These are phyloP conservation scores for Nilaparvata lugens DNA, from an alignment of 1,140 invertebrate species.

Conservation along the genomic window DNA sequence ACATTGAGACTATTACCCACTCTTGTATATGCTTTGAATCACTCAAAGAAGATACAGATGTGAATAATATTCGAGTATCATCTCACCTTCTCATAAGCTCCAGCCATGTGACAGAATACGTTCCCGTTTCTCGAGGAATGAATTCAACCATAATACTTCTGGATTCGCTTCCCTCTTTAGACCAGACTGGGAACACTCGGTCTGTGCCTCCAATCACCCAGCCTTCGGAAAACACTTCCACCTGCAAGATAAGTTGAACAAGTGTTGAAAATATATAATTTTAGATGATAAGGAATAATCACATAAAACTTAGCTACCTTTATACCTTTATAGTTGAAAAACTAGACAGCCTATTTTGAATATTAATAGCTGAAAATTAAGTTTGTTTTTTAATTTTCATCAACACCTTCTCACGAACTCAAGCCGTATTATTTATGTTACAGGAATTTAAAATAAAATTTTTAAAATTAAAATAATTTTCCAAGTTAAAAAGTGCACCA, in stretches of 20 bases:
- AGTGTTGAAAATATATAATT: no score
- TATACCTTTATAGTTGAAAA: neutral
- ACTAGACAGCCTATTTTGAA: neutral
- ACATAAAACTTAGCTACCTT: no score
- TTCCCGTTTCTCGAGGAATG: slow-evolving; percentile 57
- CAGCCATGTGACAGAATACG: slow-evolving; percentile 71
- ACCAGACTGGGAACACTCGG: slow-evolving; percentile 36
- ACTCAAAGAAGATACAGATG: no score
- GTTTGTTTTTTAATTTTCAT: neutral
- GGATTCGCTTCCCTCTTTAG: slow-evolving; percentile 44
- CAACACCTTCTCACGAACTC: no score
- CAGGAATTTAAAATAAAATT: no score
- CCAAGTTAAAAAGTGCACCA: no score
- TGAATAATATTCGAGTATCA: neutral
- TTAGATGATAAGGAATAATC: no score
- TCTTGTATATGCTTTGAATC: no score
- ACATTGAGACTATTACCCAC: no score
- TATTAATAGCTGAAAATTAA: neutral
- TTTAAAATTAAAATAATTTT: no score
- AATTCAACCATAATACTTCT: slow-evolving; percentile 67
- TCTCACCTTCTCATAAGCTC: slow-evolving; percentile 59
- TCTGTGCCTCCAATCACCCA: slow-evolving; percentile 49
- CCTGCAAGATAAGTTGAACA: no score
- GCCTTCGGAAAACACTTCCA: slow-evolving; percentile 72
- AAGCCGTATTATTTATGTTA: no score